These are phyloP conservation scores for Monarcha castaneiventris DNA, from an alignment of 2,113 vertebrate genomes.

Conservation along the genomic window DNA sequence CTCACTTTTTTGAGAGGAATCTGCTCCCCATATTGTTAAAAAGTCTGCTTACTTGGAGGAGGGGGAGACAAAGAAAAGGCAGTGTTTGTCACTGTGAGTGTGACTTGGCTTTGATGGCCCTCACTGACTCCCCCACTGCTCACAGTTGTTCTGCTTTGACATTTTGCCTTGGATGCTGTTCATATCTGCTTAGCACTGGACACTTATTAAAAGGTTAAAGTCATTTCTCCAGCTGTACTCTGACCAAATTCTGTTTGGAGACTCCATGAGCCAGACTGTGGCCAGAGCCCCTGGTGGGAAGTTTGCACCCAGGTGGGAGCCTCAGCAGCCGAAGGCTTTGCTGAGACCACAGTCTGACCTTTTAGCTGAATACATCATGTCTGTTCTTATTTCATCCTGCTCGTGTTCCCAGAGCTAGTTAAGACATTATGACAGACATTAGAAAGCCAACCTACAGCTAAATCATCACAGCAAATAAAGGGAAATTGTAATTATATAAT, in stretches of 20 bases:
- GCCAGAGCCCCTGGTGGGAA: background rate
- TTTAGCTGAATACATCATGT: background rate
- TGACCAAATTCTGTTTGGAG: background rate
- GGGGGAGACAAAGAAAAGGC: background rate
- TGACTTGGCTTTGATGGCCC: background rate
- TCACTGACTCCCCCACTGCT: background rate
- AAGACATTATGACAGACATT: background rate
- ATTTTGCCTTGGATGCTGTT: background rate
- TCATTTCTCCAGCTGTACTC: background rate
- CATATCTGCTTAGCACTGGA: background rate
- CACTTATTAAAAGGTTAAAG: conserved; percentile 20
- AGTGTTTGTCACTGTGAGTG: background rate
- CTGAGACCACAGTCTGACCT: background rate
- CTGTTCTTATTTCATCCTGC: background rate
- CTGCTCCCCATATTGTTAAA: background rate
- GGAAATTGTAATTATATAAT: background rate
- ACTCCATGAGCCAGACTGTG: background rate
- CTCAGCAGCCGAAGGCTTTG: background rate
- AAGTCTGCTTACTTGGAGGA: background rate
- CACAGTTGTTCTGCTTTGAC: background rate
- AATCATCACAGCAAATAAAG: background rate
- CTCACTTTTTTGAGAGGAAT: background rate
- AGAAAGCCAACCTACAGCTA: background rate
- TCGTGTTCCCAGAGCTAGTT: background rate
- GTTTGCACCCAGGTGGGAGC: background rate